Conservation (phyloP, 2,797 vertebrate species). For the Cyprinella venusta region DNA sequence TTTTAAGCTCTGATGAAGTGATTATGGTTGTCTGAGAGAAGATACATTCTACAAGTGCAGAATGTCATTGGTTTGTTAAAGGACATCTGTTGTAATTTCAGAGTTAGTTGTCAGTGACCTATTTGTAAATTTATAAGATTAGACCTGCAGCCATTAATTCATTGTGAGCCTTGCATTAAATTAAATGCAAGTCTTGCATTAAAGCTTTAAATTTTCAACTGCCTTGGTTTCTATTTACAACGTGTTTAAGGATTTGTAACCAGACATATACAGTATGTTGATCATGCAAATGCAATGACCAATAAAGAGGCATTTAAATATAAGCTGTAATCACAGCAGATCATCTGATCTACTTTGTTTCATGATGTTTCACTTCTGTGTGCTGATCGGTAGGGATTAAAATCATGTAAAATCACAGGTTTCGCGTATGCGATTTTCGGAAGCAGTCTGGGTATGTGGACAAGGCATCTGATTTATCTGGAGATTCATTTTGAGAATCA, state of each 20-base stretch:
- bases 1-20: conserved; percentile 15
- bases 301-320: neutral
- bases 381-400: neutral
- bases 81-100: neutral
- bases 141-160: neutral
- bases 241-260: neutral
- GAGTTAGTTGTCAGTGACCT: neutral
- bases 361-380: neutral
- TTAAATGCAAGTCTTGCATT: no score
- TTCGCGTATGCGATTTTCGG: no score
- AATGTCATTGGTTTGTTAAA: neutral
- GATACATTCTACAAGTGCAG: conserved; percentile 30
- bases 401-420: no score
- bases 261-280: neutral
- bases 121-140: neutral
- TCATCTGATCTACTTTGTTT: neutral
- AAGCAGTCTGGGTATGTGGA: no score
- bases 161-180: no score
- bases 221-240: neutral
- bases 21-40: conserved; percentile 39
- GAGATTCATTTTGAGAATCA: no score
- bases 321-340: neutral
- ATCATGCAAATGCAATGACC: neutral
- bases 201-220: neutral
- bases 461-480: no score